phyloP scores from a whole-genome alignment of 64 coral and sea anemone genomes.

The Pocillopora verrucosa region DNA sequence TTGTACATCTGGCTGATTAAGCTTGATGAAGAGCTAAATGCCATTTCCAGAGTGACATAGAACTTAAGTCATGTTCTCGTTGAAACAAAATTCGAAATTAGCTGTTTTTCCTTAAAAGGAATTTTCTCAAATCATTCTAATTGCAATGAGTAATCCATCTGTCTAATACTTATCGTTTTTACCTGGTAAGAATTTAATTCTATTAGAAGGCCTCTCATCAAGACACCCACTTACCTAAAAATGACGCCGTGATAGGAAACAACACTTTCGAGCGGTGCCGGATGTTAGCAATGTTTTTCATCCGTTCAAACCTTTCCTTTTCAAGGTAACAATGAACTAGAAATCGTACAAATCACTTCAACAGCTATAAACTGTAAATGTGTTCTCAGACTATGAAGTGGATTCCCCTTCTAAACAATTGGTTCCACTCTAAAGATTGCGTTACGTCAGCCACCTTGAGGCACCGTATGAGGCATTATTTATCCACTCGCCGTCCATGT shows the following conservation, averaged over 20 bases:
- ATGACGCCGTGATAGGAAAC: background rate
- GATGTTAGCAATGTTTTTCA: background rate
- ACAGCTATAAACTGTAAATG: background rate
- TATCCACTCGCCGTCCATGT: background rate
- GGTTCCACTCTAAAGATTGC: background rate
- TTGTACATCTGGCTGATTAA: too few relatives aligned
- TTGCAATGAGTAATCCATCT: background rate
- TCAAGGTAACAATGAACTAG: background rate
- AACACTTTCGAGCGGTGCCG: background rate
- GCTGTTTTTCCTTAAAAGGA: background rate
- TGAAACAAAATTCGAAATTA: background rate
- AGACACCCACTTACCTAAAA: background rate
- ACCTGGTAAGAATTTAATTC: conserved; percentile 3
- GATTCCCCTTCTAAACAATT: background rate
- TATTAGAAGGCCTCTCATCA: background rate
- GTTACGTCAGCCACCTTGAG: background rate
- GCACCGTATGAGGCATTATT: background rate
- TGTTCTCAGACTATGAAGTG: background rate
- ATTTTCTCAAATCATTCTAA: background rate
- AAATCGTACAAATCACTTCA: background rate
- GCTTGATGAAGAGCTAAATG: background rate
- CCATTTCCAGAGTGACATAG: background rate
- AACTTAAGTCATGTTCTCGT: background rate
- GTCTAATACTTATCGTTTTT: conserved; percentile 8
- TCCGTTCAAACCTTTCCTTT: background rate